Conservation (phyloP, 23 tunicate genomes). For the Diplosoma virens region DNA sequence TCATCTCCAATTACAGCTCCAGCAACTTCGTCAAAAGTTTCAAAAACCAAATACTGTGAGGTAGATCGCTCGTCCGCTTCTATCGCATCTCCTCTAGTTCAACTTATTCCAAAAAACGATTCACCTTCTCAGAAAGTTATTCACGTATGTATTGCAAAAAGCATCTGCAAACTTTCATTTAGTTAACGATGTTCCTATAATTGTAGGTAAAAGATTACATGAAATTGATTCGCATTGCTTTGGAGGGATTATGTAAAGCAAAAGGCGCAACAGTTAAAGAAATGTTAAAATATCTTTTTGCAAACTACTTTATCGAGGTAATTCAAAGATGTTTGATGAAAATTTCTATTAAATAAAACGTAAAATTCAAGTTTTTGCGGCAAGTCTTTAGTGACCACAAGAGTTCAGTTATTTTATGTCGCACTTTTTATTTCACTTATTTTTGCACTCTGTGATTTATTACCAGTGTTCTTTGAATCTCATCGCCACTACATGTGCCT, state of each 20-base stretch:
- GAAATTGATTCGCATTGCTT: not conserved
- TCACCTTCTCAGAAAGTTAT: conserved; percentile 55
- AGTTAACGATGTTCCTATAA: not conserved
- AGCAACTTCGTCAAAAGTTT: too few relatives aligned
- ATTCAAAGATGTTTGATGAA: too few relatives aligned
- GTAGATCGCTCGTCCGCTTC: not conserved
- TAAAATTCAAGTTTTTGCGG: too few relatives aligned
- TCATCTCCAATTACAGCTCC: too few relatives aligned
- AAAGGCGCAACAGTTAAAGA: conserved; percentile 13
- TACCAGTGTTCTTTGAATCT: too few relatives aligned
- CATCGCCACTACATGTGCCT: too few relatives aligned
- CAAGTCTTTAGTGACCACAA: too few relatives aligned
- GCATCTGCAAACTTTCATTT: not conserved
- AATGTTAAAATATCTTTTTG: not conserved
- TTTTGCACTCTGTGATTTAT: too few relatives aligned
- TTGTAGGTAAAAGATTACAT: conserved; percentile 9
- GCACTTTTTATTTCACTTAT: too few relatives aligned
- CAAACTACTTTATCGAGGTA: conserved; percentile 7
- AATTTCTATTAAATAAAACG: too few relatives aligned
- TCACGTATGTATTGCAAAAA: conserved; percentile 35
- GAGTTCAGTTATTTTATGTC: too few relatives aligned
- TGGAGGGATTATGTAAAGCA: conserved; percentile 10
- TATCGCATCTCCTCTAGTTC: conserved; percentile 46
- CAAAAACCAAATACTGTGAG: too few relatives aligned
- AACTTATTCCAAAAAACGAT: conserved; percentile 62